Base-by-base conservation (phyloP, 2,797 vertebrate species). In the Acrocephalus scirpaceus region DNA sequence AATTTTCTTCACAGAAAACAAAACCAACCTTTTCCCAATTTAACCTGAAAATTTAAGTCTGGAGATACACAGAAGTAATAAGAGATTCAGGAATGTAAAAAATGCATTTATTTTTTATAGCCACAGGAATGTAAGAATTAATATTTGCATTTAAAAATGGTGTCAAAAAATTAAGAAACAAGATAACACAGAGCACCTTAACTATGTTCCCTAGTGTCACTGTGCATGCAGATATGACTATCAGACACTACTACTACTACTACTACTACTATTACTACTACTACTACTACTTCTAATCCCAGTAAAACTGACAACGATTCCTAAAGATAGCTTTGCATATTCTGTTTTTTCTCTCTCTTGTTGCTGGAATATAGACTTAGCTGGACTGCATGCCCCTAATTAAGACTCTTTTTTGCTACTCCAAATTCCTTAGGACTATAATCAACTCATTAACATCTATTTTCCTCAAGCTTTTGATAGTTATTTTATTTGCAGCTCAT, bases 1-100 rank as follows among this genome's bases (percentile, higher is more conserved):
- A 78, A 90, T 93, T 94, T 96, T 81, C 82, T 86, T 95, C 51
- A 51, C 51, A 81, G 66, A 53, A 90, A 91, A 81, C 40, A 81
- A 84, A 88, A 65, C 11, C 30, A 86, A 81, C 67, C 20, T 70
- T 92, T 82, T 44, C 77, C 45, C 67, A 86, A 17, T 93, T 84
- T 88, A 94, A 84, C 19, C 51, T 94, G 82, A 67, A 95, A 88
- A 88, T 77, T 60, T 77, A 77, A 72, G n/a, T 67, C 50, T 62
- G 20, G 21, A 80, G 40, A 38, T 62, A 34, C 2, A 19, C 32
- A 78, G 82, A 66, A 80, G 66, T 53, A 90, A 78, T 61, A 48
- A 47, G 56, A 75, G 10, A 18, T 58, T 86, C 56, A 67, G 67
- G 51, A 81, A 36, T 38, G 18, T 48, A 89, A 86, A 26, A 23